Conservation (phyloP, 2,888 invertebrate genomes). For the Philhelius pedissequus region DNA sequence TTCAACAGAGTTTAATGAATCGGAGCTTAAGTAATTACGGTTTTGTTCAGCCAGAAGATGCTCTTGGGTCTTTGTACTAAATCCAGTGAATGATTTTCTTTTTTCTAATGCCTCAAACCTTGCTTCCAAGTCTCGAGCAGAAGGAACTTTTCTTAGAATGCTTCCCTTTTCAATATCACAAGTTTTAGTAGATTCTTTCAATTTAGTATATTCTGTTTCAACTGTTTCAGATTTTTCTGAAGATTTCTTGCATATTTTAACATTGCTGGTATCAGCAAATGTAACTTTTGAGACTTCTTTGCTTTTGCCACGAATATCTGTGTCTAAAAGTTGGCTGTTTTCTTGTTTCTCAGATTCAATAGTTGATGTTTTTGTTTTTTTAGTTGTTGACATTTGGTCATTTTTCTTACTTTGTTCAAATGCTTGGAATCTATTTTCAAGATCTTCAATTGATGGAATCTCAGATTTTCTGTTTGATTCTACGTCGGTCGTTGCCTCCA, state of each 20-base stretch:
- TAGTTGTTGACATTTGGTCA: not conserved
- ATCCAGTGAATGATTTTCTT: constrained; percentile 4
- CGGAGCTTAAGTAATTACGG: not conserved
- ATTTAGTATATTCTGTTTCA: not conserved
- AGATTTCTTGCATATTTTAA: not conserved
- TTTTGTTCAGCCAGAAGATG: not conserved
- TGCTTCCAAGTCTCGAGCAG: constrained; percentile 21
- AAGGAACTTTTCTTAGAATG: not conserved
- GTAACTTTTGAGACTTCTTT: constrained; percentile 26
- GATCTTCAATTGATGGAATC: constrained; percentile 75
- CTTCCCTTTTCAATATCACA: not conserved
- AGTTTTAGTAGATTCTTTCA: constrained; percentile 3
- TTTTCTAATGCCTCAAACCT: constrained; percentile 34
- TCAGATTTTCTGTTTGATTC: constrained; percentile 35
- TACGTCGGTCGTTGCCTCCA: not conserved
- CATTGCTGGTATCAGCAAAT: not conserved
- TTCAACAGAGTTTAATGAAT: not conserved
- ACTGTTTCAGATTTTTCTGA: not conserved
- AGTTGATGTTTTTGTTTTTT: not conserved
- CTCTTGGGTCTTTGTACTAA: not conserved
- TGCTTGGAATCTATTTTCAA: constrained; percentile 75
- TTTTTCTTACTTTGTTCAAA: constrained; percentile 70
- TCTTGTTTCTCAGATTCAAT: not conserved
- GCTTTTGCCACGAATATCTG: not conserved
- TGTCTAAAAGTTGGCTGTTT: not conserved